These are phyloP conservation scores for Tachina fera DNA, from an alignment of 2,888 invertebrate genomes.

Conservation along the genomic window DNA sequence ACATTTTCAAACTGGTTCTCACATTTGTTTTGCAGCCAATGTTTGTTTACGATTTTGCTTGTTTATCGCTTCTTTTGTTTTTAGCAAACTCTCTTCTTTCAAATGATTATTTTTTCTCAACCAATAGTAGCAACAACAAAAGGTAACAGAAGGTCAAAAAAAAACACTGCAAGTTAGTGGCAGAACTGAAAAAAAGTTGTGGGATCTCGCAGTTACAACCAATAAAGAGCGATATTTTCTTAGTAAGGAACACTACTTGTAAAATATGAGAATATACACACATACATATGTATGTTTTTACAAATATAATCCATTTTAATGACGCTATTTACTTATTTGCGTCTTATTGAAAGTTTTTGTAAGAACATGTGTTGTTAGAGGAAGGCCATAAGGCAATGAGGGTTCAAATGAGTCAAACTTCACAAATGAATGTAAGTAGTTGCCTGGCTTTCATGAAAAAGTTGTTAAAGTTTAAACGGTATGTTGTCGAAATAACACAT, in stretches of 20 bases:
- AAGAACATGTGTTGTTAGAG: neutral
- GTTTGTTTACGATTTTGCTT: slow-evolving; percentile 36
- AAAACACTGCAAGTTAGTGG: neutral
- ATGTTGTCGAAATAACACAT: too few species aligned
- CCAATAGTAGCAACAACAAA: slow-evolving; percentile 28
- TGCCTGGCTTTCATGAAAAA: too few species aligned
- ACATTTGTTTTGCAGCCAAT: slow-evolving; percentile 26
- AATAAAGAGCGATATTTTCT: slow-evolving; percentile 27
- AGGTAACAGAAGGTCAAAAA: slow-evolving; percentile 68
- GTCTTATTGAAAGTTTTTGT: neutral
- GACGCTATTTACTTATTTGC: neutral
- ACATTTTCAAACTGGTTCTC: slow-evolving; percentile 64
- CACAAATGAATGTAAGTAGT: too few species aligned
- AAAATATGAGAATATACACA: neutral
- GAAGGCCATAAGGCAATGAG: too few species aligned
- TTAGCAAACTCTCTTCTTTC: neutral
- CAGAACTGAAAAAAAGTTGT: slow-evolving; percentile 14
- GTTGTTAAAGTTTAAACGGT: too few species aligned
- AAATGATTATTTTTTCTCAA: neutral
- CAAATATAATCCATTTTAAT: neutral
- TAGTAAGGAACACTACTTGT: too few species aligned
- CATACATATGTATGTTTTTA: too few species aligned
- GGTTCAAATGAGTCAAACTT: too few species aligned
- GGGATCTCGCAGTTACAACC: slow-evolving; percentile 35
- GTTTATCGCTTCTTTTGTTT: neutral